These are phyloP conservation scores for Autographa pulchrina DNA, from an alignment of 2,888 invertebrate genomes.

Conservation along the genomic window DNA sequence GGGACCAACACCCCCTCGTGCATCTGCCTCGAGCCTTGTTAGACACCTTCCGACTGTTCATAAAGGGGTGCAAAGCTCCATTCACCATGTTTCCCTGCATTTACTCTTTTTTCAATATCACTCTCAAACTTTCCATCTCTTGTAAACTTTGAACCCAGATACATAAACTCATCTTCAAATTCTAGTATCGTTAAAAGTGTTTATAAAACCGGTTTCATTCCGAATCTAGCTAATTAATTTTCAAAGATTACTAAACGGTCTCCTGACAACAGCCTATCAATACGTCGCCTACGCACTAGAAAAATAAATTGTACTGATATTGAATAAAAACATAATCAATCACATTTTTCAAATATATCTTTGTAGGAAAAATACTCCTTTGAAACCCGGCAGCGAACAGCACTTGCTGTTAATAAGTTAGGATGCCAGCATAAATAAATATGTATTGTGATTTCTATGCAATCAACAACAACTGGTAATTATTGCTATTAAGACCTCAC, in stretches of 20 bases:
- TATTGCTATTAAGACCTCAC: slow-evolving; percentile 21
- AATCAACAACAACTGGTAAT: slow-evolving; percentile 11
- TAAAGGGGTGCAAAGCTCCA: too few relatives aligned
- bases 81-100: too few relatives aligned
- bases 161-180: too few relatives aligned
- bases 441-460: slow-evolving; percentile 25
- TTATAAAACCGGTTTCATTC: not conserved
- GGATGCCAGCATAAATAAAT: slow-evolving; percentile 49
- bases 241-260: not conserved
- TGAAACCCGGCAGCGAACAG: not conserved
- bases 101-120: too few relatives aligned
- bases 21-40: too few relatives aligned
- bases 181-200: not conserved
- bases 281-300: not conserved
- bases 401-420: slow-evolving; percentile 21
- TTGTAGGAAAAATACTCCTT: slow-evolving; percentile 32
- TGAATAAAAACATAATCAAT: not conserved
- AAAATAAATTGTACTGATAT: not conserved
- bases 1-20: too few relatives aligned
- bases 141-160: too few relatives aligned
- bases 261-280: not conserved
- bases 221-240: not conserved
- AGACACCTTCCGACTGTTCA: too few relatives aligned
- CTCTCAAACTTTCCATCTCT: too few relatives aligned
- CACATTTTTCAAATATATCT: not conserved